These are phyloP conservation scores for Trachymyrmex septentrionalis DNA, from an alignment of 1,140 invertebrate species.

Conservation along the genomic window DNA sequence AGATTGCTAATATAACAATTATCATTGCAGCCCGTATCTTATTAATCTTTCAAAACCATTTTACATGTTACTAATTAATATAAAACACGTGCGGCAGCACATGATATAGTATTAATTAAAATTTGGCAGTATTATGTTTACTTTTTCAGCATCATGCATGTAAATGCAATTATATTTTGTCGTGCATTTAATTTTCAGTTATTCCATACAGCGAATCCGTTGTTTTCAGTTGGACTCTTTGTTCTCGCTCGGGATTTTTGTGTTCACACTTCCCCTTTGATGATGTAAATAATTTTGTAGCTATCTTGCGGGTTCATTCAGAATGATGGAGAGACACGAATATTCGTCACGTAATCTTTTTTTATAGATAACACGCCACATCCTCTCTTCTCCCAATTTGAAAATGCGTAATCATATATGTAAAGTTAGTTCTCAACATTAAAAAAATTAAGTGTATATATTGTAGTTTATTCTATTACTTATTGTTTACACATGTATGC, in stretches of 20 bases:
- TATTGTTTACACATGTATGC: too few species aligned
- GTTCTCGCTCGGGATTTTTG: constrained; percentile 5
- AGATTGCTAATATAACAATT: constrained; percentile 19
- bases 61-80: constrained; percentile 48
- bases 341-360: not conserved
- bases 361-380: not conserved
- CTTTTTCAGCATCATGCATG: constrained; percentile 27
- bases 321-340: not conserved
- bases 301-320: constrained; percentile 5
- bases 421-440: too few species aligned
- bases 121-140: constrained; percentile 43
- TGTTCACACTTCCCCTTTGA: constrained; percentile 1
- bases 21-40: not conserved
- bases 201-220: constrained; percentile 18
- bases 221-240: constrained; percentile 27
- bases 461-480: too few species aligned
- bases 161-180: constrained; percentile 52
- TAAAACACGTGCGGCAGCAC: constrained; percentile 8
- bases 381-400: not conserved
- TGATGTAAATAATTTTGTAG: constrained; percentile 43
- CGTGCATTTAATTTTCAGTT: constrained; percentile 58
- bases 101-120: constrained; percentile 54
- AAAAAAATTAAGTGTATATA: too few species aligned
- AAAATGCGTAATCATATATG: not conserved
- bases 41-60: constrained; percentile 28